Base-by-base conservation (phyloP, 1,140 invertebrate genomes). In the Zaprionus taronus region DNA sequence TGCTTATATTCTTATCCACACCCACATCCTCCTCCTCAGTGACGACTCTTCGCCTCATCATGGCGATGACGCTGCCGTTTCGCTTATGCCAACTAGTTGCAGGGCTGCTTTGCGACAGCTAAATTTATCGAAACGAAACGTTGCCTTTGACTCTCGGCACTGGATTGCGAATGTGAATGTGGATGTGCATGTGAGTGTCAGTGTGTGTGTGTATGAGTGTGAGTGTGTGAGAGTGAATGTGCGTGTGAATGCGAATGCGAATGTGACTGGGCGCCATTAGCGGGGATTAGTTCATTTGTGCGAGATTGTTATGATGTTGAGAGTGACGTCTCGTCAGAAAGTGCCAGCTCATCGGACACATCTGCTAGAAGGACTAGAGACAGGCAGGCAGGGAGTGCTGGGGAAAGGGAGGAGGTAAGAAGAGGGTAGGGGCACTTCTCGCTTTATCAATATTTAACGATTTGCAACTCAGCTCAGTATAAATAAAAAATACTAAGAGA, bases 81-180 rank as follows among this genome's bases (percentile, higher is more conserved):
- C 38, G 22, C 28, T 20, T 53, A 17, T 26, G 7, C n/a, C 26
- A 12, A 9, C 7, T 49, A 6, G 55, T 17, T 57, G 6, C 47
- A 15, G 62, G 51, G 34, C 56, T 60, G n/a, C 15, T 51, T 44
- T 31, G 22, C 20, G 57, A 56, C 57, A 68, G 49, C 65, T 36
- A 62, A 74, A 74, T 69, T 74, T 67, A 67, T 72, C 58, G 63
- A 72, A 73, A 73, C 64, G 70, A 71, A 71, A 41, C 41, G 60
- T 64, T 58, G 58, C 58, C 53, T 75, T 69, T 72, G 61, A 65
- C 51, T 62, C 64, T 34, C 22, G 58, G 15, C 58, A 47, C 12
- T 34, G 34, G 66, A 60, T 31, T 67, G 34, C 20, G 41, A 49
- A 15, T 41, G 34, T 28, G 41, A 49, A 15, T 41, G 26, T 34